These are phyloP conservation scores for Metaphire vulgaris DNA, from an alignment of 1,140 invertebrate genomes.

Conservation along the genomic window DNA sequence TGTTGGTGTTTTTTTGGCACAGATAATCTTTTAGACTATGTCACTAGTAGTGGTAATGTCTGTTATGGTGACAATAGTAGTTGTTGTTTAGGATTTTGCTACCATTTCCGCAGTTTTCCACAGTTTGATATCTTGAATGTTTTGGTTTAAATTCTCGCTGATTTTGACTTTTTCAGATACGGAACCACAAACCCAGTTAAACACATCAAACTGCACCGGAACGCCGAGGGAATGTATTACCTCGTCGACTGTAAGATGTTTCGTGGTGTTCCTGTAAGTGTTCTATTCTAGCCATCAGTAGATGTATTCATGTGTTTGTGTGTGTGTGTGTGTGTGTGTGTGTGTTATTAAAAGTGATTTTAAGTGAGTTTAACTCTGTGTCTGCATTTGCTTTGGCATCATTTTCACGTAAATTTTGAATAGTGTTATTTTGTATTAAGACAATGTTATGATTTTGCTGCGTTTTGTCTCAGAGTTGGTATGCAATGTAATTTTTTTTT, in stretches of 20 bases:
- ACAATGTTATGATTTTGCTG: not conserved
- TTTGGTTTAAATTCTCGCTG: no score
- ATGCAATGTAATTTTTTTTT: no score
- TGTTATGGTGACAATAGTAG: no score
- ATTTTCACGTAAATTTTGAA: not conserved
- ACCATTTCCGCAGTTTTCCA: no score
- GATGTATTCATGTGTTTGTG: not conserved
- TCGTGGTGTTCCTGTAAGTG: conserved; percentile 59
- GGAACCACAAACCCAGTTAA: conserved; percentile 58
- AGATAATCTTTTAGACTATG: no score
- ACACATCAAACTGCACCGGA: conserved; percentile 73
- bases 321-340: not conserved
- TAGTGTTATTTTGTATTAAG: not conserved
- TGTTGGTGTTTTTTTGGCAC: no score
- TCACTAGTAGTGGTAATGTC: no score
- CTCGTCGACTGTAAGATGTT: conserved; percentile 82
- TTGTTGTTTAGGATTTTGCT: no score
- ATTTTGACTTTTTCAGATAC: conserved; percentile 1
- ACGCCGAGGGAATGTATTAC: conserved; percentile 63
- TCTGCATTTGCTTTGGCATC: not conserved
- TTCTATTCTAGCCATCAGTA: not conserved
- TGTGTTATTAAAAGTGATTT: not conserved
- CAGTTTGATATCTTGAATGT: no score
- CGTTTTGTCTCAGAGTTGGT: no score
- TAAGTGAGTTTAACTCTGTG: not conserved